Base-by-base conservation (phyloP, 1,140 invertebrate genomes). In the Cylas formicarius region DNA sequence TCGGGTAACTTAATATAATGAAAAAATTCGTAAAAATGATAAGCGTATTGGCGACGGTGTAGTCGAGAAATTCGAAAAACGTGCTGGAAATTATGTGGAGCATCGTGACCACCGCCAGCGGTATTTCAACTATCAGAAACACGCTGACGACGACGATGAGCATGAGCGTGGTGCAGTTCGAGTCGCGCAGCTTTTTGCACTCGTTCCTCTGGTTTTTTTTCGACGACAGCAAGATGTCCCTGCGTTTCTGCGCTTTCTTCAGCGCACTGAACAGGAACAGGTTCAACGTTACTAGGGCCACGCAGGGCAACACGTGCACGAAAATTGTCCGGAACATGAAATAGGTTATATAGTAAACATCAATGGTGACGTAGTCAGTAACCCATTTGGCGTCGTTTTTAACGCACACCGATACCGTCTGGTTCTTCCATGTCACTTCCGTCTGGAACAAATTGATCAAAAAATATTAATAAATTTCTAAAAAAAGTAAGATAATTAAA, bases 101-200 rank as follows among this genome's bases (percentile, higher is more conserved):
- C 6, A 84, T 73, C 0, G 87, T 90, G 23, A 93, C 84, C 14
- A 94, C 79, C 1, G 89, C 90, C 21, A 94, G 73, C 0, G 92
- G 92, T 43, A 94, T 85, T 65, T 96, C 92, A 0, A 92, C 90
- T 43, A 86, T 69, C 0, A 96, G 70, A 62, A 96, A 95, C 0
- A 93, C 86, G 0, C 86, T 85, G 0, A 96, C 90, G 1, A 96
- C 89, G 3, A 90, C 87, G n/a, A 95, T 93, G 2, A 96, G 68
- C 91, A 96, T 95, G 4, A 94, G 64, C 0, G 90, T 94, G 2
- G 90, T 95, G 60, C 88, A 93, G 59, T 95, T 94, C 4, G 82
- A 84, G 59, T 91, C 92, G 21, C 83, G 72, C 33, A 86, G 68
- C 56, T 82, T 85, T 63, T 81, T 84, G 65, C 81, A 89, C 67